Evolutionary conservation across 2,797 vertebrate genomes (phyloP).

Genomic region (Helostoma temminkii): DNA sequence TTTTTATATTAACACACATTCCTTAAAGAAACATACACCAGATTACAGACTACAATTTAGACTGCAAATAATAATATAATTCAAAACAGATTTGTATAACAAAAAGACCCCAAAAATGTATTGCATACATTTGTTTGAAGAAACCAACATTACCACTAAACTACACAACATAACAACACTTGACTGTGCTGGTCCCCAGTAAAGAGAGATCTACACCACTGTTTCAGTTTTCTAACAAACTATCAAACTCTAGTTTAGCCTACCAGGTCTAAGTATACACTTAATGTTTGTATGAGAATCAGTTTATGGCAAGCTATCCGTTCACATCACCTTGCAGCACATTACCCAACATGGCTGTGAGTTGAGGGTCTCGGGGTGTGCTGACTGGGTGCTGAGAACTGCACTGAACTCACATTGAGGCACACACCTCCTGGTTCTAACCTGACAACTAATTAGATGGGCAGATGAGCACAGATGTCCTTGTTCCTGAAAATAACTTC

Average conservation of each 20-base stretch:
- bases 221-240: not conserved
- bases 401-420: conserved; percentile 37
- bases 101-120: not conserved
- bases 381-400: conserved; percentile 48
- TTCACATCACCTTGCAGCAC: conserved; percentile 43
- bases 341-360: conserved; percentile 65
- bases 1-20: no score
- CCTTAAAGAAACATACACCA: no score
- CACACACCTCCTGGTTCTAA: conserved; percentile 62
- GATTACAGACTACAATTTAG: not conserved
- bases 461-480: conserved; percentile 44
- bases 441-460: conserved; percentile 59
- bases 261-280: not conserved
- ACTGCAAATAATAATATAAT: not conserved
- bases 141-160: conserved; percentile 5
- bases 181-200: not conserved
- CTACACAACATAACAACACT: not conserved
- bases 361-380: conserved; percentile 37
- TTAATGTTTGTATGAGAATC: conserved; percentile 9
- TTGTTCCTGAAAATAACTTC: conserved; percentile 67
- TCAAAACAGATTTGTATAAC: not conserved
- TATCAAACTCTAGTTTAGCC: not conserved
- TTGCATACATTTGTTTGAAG: not conserved
- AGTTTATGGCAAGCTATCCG: conserved; percentile 32
- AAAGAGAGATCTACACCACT: not conserved